A percentile compares a stretch with the other conserved stretches of the same genome.
These are phyloP conservation scores for Drosophila nr. medialis DNA, from an alignment of 2,888 invertebrate species.

Conservation along the genomic window DNA sequence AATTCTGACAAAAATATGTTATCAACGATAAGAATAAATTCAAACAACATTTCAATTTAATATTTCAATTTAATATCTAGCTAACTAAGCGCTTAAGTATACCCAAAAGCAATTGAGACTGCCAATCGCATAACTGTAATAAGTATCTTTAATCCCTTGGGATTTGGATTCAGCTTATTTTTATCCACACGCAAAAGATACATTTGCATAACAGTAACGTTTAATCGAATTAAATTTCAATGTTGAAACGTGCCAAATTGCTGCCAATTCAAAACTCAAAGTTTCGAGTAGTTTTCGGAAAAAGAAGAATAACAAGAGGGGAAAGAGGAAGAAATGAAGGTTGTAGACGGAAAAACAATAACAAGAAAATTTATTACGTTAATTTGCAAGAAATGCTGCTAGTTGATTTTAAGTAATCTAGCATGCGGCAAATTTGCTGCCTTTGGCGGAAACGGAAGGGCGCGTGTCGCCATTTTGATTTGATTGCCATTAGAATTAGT, in stretches of 20 bases:
- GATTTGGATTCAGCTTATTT: slow-evolving; percentile 16
- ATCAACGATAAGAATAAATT: not conserved
- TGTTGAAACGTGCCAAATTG: slow-evolving; percentile 46
- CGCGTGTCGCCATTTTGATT: slow-evolving; percentile 76
- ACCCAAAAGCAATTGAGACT: slow-evolving; percentile 3
- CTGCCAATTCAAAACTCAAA: slow-evolving; percentile 43
- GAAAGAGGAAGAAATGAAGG: not conserved
- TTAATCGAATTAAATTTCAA: slow-evolving; percentile 43
- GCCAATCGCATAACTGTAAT: slow-evolving; percentile 16
- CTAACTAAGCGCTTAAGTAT: not conserved
- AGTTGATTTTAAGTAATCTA: slow-evolving; percentile 45
- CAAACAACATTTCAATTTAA: not conserved
- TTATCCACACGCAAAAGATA: slow-evolving; percentile 9
- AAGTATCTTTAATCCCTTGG: slow-evolving; percentile 20
- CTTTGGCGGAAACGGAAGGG: slow-evolving; percentile 61
- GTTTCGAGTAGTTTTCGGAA: slow-evolving; percentile 5
- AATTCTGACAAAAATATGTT: not conserved
- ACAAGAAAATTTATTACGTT: slow-evolving; percentile 30
- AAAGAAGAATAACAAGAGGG: not conserved
- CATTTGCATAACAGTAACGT: slow-evolving; percentile 48
- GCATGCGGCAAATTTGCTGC: slow-evolving; percentile 67
- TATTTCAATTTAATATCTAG: not conserved
- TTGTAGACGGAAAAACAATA: not conserved
- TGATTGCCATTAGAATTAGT: slow-evolving; percentile 39
- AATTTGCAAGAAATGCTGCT: slow-evolving; percentile 47